Evolutionary conservation across 2,797 vertebrate species (phyloP).

Genomic region (Neosilurus hyrtlii): DNA sequence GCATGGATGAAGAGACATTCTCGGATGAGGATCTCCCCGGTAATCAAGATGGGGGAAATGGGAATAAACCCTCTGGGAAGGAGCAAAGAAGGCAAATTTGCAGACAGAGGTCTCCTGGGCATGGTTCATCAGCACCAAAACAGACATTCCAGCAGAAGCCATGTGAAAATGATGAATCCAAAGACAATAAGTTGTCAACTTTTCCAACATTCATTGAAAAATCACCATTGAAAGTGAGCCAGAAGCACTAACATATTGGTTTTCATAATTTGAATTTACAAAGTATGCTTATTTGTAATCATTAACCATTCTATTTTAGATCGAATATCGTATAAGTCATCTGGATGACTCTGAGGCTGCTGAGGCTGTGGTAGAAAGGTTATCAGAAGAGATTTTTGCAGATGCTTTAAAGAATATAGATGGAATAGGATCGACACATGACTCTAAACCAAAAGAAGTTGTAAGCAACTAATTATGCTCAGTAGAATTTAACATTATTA

Average conservation of each 20-base stretch:
- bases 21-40: constrained; percentile 46
- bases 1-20: constrained; percentile 51
- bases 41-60: background rate
- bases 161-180: constrained; percentile 25
- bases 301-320: constrained; percentile 28
- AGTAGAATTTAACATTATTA: background rate
- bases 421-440: constrained; percentile 27
- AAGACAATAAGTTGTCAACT: constrained; percentile 1
- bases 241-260: constrained; percentile 1
- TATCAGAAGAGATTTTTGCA: constrained; percentile 45
- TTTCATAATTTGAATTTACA: background rate
- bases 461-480: constrained; percentile 44
- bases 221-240: constrained; percentile 34
- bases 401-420: constrained; percentile 47
- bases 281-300: background rate
- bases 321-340: constrained; percentile 11
- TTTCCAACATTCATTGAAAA: constrained; percentile 23
- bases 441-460: constrained; percentile 31
- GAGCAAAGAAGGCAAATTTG: constrained; percentile 31
- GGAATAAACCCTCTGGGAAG: constrained; percentile 13
- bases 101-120: constrained; percentile 15
- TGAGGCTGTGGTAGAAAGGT: constrained; percentile 32
- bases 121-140: constrained; percentile 34
- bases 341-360: constrained; percentile 17
- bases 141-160: constrained; percentile 21